Percentiles rank a stretch among this genome's conserved stretches.
Evolutionary conservation across 1,140 invertebrate species (phyloP).

Genomic region (Acyrthosiphon pisum): DNA sequence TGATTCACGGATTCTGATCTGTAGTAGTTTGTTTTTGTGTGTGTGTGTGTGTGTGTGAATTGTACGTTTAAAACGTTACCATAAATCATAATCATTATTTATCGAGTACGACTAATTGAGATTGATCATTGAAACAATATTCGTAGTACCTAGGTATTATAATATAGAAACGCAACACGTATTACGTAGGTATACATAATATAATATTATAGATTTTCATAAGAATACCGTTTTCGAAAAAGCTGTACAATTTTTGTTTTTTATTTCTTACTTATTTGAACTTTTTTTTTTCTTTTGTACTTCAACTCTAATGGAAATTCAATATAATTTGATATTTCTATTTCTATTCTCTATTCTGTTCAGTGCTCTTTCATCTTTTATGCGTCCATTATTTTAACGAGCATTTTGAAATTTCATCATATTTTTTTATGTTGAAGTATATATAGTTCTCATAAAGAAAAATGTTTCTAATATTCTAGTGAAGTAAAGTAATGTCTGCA

Average conservation of each 20-base stretch:
- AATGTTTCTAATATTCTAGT: not conserved
- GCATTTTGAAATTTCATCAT: not conserved
- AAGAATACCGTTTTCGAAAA: not conserved
- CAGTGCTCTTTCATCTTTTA: not conserved
- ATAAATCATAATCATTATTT: not conserved
- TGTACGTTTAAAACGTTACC: not conserved
- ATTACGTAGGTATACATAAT: not conserved
- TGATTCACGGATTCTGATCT: not conserved
- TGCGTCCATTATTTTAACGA: not conserved
- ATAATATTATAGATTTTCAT: not conserved
- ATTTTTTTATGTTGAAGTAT: not conserved
- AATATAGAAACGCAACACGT: not conserved
- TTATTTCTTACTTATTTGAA: not conserved
- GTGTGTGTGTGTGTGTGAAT: not conserved
- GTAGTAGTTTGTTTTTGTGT: too few species aligned
- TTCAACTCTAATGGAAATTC: not conserved
- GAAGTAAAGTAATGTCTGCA: not conserved
- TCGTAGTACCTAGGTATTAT: too few species aligned
- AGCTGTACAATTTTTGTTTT: not conserved
- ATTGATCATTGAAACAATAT: not conserved
- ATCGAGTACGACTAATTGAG: not conserved
- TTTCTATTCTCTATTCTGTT: not conserved
- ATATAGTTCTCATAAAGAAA: not conserved
- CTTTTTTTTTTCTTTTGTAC: not conserved
- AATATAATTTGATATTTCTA: not conserved